A percentile compares a stretch with the other conserved stretches of the same genome.
Evolutionary conservation across 2,113 vertebrate genomes (phyloP).

Genomic region (Psophia crepitans): DNA sequence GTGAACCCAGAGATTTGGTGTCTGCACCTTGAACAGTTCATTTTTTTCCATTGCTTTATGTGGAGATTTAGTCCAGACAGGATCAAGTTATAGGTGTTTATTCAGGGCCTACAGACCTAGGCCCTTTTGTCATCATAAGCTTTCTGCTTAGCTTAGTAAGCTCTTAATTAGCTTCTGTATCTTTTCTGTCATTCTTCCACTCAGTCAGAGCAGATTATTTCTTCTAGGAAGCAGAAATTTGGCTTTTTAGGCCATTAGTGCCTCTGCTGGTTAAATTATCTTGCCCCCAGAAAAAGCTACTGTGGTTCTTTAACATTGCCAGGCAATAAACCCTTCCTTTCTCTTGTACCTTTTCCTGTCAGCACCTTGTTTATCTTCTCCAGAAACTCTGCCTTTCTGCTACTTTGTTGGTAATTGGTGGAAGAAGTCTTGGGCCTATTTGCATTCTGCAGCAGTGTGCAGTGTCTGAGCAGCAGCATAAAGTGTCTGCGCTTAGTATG

Average conservation of each 20-base stretch:
- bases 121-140: neutral
- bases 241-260: neutral
- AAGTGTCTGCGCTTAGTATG: neutral
- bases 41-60: neutral
- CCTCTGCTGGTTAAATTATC: conserved; percentile 14
- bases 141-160: neutral
- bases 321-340: neutral
- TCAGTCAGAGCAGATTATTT: neutral
- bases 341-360: neutral
- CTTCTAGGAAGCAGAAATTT: conserved; percentile 10
- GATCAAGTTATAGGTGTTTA: neutral
- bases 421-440: neutral
- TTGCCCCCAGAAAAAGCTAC: neutral
- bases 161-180: conserved; percentile 1
- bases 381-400: neutral
- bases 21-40: neutral
- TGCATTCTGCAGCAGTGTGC: conserved; percentile 23
- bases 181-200: neutral
- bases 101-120: neutral
- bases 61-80: neutral
- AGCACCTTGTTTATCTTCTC: neutral
- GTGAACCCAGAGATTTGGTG: neutral
- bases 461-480: conserved; percentile 8
- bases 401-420: neutral
- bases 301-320: neutral